phyloP scores from a whole-genome alignment of 2,797 vertebrate species.

The Chloroceryle amazona region DNA sequence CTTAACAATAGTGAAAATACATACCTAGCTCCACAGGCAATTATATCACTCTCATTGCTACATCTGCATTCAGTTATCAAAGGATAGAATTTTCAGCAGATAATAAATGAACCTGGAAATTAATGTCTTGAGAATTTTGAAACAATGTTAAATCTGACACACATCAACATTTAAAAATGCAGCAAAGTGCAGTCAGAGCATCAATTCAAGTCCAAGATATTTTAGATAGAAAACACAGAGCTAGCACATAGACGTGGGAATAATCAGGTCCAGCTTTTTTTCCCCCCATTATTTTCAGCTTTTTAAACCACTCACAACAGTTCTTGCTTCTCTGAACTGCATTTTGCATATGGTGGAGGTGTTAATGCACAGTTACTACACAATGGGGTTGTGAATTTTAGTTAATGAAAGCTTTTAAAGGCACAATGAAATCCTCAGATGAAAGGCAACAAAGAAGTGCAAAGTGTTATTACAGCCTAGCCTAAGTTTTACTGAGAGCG shows the following conservation, averaged over 20 bases:
- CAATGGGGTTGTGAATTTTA: slow-evolving; percentile 62
- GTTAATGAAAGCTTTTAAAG: slow-evolving; percentile 72
- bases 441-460: slow-evolving; percentile 46
- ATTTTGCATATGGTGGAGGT: slow-evolving; percentile 56
- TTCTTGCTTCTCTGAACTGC: slow-evolving; percentile 25
- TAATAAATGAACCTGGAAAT: slow-evolving; percentile 49
- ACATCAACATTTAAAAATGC: neutral
- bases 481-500: slow-evolving; percentile 39
- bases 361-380: slow-evolving; percentile 56
- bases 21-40: slow-evolving; percentile 48
- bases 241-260: neutral
- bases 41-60: neutral
- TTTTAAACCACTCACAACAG: slow-evolving; percentile 53
- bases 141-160: slow-evolving; percentile 27
- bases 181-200: neutral
- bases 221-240: slow-evolving; percentile 10
- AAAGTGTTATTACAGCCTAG: slow-evolving; percentile 22
- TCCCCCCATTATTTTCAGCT: neutral
- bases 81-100: slow-evolving; percentile 26
- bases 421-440: slow-evolving; percentile 43
- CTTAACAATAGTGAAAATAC: slow-evolving; percentile 47
- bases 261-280: neutral
- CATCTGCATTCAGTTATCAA: slow-evolving; percentile 47
- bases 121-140: neutral
- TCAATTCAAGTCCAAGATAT: neutral